Evolutionary conservation across 2,113 vertebrate species (phyloP).

Genomic region (Axis porcinus): DNA sequence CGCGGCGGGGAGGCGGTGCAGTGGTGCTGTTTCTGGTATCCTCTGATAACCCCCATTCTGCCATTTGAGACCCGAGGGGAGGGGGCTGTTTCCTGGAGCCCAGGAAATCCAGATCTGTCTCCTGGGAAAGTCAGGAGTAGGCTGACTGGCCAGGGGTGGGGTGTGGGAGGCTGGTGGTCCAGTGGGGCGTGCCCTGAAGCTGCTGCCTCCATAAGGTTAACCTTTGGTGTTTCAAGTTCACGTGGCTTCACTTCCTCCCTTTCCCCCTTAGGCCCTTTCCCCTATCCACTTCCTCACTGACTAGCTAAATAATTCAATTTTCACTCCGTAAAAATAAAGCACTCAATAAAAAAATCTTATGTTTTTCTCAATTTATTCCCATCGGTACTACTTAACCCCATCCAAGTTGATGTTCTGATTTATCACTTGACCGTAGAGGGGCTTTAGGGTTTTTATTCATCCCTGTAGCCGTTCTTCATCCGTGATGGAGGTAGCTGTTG

Average conservation of each 20-base stretch:
- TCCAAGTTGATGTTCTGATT: not conserved
- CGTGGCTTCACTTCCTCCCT: fast-evolving
- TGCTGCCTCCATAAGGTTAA: fast-evolving
- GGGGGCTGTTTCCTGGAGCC: not conserved
- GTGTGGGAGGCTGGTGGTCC: fast-evolving
- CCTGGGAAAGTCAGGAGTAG: not conserved
- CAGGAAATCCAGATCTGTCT: not conserved
- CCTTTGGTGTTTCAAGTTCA: not conserved
- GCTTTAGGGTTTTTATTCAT: not conserved
- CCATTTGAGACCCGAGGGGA: not conserved
- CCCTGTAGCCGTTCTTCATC: fast-evolving
- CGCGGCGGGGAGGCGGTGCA: fast-evolving
- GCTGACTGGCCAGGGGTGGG: fast-evolving
- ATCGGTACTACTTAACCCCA: not conserved
- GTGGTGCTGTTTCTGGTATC: not conserved
- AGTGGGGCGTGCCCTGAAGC: fast-evolving
- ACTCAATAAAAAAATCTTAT: not conserved
- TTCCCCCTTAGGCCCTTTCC: not conserved
- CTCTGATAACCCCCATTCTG: not conserved
- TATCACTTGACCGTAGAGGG: not conserved
- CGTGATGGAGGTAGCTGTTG: not conserved
- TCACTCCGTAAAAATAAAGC: conserved; percentile 23
- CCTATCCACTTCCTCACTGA: not conserved
- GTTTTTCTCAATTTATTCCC: conserved; percentile 20
- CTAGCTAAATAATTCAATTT: conserved; percentile 31